A percentile compares a stretch with the other conserved stretches of the same genome.
These are phyloP conservation scores for Acholoe squamosa DNA, from an alignment of 2,888 invertebrate species.

Conservation along the genomic window DNA sequence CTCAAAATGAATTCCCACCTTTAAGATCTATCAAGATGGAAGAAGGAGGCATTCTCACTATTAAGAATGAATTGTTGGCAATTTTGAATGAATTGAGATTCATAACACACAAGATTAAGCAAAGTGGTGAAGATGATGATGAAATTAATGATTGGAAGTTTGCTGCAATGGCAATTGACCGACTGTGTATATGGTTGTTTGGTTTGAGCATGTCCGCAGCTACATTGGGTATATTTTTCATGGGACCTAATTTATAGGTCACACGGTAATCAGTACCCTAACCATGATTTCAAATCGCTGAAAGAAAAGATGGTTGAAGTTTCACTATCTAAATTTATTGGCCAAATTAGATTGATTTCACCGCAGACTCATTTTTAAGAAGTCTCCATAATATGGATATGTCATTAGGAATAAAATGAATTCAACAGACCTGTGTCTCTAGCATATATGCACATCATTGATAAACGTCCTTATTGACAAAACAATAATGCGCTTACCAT, in stretches of 20 bases:
- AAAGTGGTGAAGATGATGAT: slow-evolving; percentile 67
- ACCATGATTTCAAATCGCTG: too few relatives aligned
- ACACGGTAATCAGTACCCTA: too few relatives aligned
- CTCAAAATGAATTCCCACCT: slow-evolving; percentile 68
- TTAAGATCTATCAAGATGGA: slow-evolving; percentile 67
- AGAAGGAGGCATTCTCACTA: slow-evolving; percentile 67
- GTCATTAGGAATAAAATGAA: too few relatives aligned
- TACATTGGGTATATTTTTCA: slow-evolving; percentile 70
- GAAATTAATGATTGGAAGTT: slow-evolving; percentile 72
- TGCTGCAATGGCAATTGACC: slow-evolving; percentile 72
- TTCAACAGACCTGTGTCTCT: too few relatives aligned
- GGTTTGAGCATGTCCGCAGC: slow-evolving; percentile 68
- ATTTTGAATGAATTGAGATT: slow-evolving; percentile 73
- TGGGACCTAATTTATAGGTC: slow-evolving; percentile 60
- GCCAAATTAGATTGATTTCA: too few relatives aligned
- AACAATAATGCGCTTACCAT: too few relatives aligned
- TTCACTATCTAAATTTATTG: too few relatives aligned
- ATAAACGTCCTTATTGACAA: too few relatives aligned
- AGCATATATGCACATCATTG: too few relatives aligned
- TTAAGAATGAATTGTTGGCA: slow-evolving; percentile 72
- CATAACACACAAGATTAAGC: slow-evolving; percentile 73
- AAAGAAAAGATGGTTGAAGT: too few relatives aligned
- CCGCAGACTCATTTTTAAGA: too few relatives aligned
- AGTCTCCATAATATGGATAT: too few relatives aligned
- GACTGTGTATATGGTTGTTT: slow-evolving; percentile 72